A percentile compares a stretch with the other conserved stretches of the same genome.
Evolutionary conservation across 2,888 invertebrate genomes (phyloP).

Genomic region (Ochropleura leucogaster): DNA sequence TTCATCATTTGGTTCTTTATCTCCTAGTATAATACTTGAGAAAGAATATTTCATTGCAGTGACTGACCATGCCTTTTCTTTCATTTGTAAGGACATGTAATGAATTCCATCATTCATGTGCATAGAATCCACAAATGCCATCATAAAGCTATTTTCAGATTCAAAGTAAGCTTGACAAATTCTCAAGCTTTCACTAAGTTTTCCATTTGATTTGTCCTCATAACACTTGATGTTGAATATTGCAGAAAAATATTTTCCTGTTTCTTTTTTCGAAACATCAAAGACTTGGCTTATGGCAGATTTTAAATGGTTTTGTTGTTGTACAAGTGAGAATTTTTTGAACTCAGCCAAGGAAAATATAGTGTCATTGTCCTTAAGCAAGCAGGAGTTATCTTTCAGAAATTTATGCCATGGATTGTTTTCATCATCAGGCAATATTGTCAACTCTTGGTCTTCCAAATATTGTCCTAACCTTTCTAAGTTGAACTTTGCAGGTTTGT

Average conservation of each 20-base stretch:
- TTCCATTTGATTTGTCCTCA: slow-evolving; percentile 74
- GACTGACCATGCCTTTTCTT: slow-evolving; percentile 80
- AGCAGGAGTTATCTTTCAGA: slow-evolving; percentile 93
- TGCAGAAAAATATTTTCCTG: slow-evolving; percentile 91
- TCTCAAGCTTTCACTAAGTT: slow-evolving; percentile 76
- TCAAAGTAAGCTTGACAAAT: slow-evolving; percentile 88
- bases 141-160: slow-evolving; percentile 86
- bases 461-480: slow-evolving; percentile 98
- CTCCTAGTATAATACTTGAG: slow-evolving; percentile 82
- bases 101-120: slow-evolving; percentile 85
- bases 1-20: slow-evolving; percentile 73
- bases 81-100: slow-evolving; percentile 88
- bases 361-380: slow-evolving; percentile 92
- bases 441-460: slow-evolving; percentile 94
- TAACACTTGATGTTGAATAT: slow-evolving; percentile 89
- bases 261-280: slow-evolving; percentile 91
- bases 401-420: slow-evolving; percentile 95
- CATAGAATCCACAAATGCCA: slow-evolving; percentile 85
- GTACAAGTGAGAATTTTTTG: slow-evolving; percentile 94
- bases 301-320: slow-evolving; percentile 94
- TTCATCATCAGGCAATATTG: slow-evolving; percentile 92
- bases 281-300: slow-evolving; percentile 92
- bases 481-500: slow-evolving; percentile 92
- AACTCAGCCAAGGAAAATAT: slow-evolving; percentile 95
- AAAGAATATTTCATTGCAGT: slow-evolving; percentile 90